These are phyloP conservation scores for Stylophora pistillata DNA, from an alignment of 64 coral and sea anemone species.

Conservation along the genomic window DNA sequence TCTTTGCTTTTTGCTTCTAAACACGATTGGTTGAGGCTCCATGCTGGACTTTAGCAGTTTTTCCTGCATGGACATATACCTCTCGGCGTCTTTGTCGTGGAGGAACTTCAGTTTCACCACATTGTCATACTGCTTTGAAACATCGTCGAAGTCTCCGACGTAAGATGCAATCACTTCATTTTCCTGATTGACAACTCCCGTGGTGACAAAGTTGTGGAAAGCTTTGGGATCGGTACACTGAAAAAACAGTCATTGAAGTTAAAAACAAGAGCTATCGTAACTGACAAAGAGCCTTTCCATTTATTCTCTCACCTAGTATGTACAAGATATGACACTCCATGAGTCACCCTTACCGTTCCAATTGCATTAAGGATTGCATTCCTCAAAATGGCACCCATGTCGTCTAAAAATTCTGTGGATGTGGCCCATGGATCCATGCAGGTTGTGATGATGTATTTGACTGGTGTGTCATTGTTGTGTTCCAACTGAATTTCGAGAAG, in stretches of 20 bases:
- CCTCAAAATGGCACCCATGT: conserved; percentile 56
- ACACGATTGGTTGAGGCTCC: conserved; percentile 1
- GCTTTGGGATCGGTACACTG: conserved; percentile 37
- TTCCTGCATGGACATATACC: neutral
- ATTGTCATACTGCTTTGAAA: conserved; percentile 54
- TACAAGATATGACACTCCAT: neutral
- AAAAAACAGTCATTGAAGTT: neutral
- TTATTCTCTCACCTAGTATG: neutral
- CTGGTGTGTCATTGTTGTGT: conserved; percentile 33
- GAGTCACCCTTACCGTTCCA: conserved; percentile 53
- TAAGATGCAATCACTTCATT: conserved; percentile 55
- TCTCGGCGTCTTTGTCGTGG: conserved; percentile 31
- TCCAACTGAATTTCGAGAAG: conserved; percentile 7
- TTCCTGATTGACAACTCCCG: conserved; percentile 20
- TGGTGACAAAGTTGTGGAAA: conserved; percentile 60
- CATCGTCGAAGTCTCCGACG: conserved; percentile 28
- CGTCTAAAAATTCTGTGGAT: conserved; percentile 64
- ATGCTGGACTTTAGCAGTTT: neutral
- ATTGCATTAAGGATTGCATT: conserved; percentile 66
- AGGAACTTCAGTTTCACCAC: conserved; percentile 42
- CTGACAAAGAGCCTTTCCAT: neutral
- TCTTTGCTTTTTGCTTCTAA: conserved; percentile 25
- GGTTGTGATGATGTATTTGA: conserved; percentile 80
- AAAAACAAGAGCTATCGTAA: neutral
- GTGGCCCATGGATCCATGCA: conserved; percentile 83